Evolutionary conservation across 1,140 invertebrate species (phyloP), one percentile per base, ranked within the genome.

Genomic region (Caenorhabditis briggsae): DNA sequence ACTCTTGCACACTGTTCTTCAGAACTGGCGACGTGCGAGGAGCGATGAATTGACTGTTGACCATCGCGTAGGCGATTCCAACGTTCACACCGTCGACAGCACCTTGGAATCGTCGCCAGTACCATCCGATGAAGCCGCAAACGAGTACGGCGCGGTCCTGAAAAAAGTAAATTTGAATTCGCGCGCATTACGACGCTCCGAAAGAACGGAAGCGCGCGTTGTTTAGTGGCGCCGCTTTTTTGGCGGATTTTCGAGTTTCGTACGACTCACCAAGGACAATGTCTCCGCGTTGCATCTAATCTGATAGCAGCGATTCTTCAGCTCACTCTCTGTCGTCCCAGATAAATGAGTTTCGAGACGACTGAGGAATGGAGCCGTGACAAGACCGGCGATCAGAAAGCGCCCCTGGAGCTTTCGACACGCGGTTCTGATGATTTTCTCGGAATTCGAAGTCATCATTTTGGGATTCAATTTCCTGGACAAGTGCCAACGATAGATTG

Each of bases 71-170:
- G 18, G 82, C 74, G n/a, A 89, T 65, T 25, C 91, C 90, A 20
- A 92, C 11, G 74, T 91, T 91, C 46, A 91, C 86, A 41, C 91
- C 91, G 53, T 91, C 91, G 14, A 91, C 90, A 11, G 89, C 90
- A 23, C 90, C 90, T 61, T 91, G 90, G 74, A 91, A 91, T 11
- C 90, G 90, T 59, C 88, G 91, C 90, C 90, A 91, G 82, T 91
- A 91, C 90, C 90, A 91, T 0, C 90, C 90, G 64, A 91, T 83
- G 18, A 91, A 89, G 9, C 89, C 90, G n/a, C 85, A 82, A 41
- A 86, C 43, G 5, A 89, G 50, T 0, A 89, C 78, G 23, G 64
- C 43, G 18, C 90, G 90, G 82, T 91, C 90, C 86, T 90, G 58
- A 50, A 89, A 83, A 23, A 20, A 2, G 14, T 50, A 6, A n/a